A percentile compares a stretch with the other conserved stretches of the same genome.
These are phyloP conservation scores for Tringa solitaria DNA, from an alignment of 2,113 vertebrate genomes.

Conservation along the genomic window DNA sequence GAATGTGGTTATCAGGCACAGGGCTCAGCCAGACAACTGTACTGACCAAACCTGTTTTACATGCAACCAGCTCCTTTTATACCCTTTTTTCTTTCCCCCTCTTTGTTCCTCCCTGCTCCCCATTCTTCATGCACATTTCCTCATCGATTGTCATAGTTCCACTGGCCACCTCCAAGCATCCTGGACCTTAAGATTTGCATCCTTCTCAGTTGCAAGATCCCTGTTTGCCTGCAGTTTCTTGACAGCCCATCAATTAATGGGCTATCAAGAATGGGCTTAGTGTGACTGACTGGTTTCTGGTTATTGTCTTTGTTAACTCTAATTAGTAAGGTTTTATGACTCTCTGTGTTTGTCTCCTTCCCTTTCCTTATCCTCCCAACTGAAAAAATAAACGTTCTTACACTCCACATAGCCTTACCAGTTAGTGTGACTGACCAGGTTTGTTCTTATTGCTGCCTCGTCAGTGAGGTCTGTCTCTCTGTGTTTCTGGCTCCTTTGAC, in stretches of 20 bases:
- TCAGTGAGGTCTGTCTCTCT: background rate
- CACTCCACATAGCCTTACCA: background rate
- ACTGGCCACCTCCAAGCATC: background rate
- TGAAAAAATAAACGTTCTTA: background rate
- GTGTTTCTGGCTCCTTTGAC: background rate
- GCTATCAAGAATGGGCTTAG: background rate
- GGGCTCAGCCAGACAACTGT: background rate
- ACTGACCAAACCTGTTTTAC: background rate
- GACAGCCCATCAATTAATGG: background rate
- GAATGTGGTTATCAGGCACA: accelerated
- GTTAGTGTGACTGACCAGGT: background rate
- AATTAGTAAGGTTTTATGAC: background rate
- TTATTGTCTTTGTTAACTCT: background rate
- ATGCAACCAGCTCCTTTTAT: background rate
- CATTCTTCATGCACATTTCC: background rate
- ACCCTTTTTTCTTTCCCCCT: background rate
- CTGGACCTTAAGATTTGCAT: background rate
- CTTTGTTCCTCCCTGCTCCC: background rate
- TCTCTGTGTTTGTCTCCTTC: background rate
- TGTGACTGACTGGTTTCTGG: background rate
- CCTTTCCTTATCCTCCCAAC: background rate
- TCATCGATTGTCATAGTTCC: background rate
- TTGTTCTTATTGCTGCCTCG: background rate
- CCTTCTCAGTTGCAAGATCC: background rate
- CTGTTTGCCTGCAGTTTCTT: background rate